These are phyloP conservation scores for Caradrina kadenii DNA, from an alignment of 2,888 invertebrate genomes.

Conservation along the genomic window DNA sequence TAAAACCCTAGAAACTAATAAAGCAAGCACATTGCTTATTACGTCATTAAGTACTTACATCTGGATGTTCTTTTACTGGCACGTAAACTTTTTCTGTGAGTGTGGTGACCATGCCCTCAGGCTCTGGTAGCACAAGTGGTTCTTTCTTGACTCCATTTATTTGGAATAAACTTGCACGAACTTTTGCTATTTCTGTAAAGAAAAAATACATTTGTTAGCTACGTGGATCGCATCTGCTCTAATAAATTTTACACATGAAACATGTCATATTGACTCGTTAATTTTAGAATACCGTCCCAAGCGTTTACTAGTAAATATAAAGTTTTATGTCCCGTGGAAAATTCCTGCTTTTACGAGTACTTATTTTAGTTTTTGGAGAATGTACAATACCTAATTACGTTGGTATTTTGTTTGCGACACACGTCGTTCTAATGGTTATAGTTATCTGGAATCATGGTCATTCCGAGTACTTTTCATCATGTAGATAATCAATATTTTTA, in stretches of 20 bases:
- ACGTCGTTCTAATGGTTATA: constrained; percentile 22
- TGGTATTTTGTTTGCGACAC: constrained; percentile 23
- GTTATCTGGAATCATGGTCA: constrained; percentile 16
- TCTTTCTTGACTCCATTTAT: constrained; percentile 99
- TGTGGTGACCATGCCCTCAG: constrained; percentile 97
- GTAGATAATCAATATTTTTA: constrained; percentile 55
- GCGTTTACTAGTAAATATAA: constrained; percentile 77
- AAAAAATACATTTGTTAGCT: constrained; percentile 70
- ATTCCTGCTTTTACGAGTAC: constrained; percentile 67
- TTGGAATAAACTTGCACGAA: constrained; percentile 99
- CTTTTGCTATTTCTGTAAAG: constrained; percentile 99
- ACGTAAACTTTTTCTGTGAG: constrained; percentile 99
- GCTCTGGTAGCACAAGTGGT: constrained; percentile 97
- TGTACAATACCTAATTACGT: constrained; percentile 48
- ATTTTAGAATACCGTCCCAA: constrained; percentile 77
- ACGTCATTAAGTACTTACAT: constrained; percentile 93
- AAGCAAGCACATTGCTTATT: constrained; percentile 31
- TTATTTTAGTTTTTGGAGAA: constrained; percentile 64
- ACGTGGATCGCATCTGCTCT: constrained; percentile 68
- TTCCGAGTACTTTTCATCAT: constrained; percentile 10
- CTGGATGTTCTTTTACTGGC: constrained; percentile 99
- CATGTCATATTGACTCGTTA: constrained; percentile 76
- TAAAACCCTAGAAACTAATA: constrained; percentile 39
- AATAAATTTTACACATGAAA: constrained; percentile 77
- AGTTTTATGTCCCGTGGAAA: constrained; percentile 76